Percentiles rank a stretch among this genome's conserved stretches.
These are phyloP conservation scores for Galeopterus variegatus DNA, from an alignment of 2,113 vertebrate species.

Conservation along the genomic window DNA sequence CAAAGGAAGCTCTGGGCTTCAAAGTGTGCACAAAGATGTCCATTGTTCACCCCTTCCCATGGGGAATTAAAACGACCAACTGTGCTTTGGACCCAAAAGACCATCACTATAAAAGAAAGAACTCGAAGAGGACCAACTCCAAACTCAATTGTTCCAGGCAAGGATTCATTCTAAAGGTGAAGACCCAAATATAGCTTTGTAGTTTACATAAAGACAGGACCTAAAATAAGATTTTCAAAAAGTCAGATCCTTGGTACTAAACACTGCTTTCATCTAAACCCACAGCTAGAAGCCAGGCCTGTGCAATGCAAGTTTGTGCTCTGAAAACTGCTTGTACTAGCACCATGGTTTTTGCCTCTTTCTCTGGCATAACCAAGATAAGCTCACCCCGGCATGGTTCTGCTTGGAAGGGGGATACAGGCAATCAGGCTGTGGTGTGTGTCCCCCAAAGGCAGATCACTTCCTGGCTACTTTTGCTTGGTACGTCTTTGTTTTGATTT, in stretches of 20 bases:
- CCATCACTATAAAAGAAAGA: background rate
- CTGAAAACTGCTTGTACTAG: background rate
- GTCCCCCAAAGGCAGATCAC: slow-evolving; percentile 13
- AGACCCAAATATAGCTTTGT: background rate
- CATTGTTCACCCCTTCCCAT: background rate
- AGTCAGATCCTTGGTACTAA: slow-evolving; percentile 24
- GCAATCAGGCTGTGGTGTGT: background rate
- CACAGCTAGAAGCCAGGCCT: background rate
- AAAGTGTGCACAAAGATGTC: background rate
- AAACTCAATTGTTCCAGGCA: background rate
- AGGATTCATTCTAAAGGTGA: background rate
- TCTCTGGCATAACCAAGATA: slow-evolving; percentile 9
- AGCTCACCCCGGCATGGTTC: background rate
- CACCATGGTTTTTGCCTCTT: background rate
- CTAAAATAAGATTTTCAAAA: slow-evolving; percentile 61
- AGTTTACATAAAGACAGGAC: background rate
- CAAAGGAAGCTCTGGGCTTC: background rate
- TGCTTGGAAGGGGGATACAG: background rate
- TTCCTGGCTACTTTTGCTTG: slow-evolving; percentile 78
- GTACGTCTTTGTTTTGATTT: slow-evolving; percentile 82
- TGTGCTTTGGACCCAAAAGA: background rate
- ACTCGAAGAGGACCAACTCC: background rate
- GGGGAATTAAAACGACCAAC: background rate
- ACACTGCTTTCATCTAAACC: background rate
- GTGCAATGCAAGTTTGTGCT: background rate